Evolutionary conservation across 2,888 invertebrate genomes (phyloP), one percentile per base, ranked within the genome.

Genomic region (Thyatira batis): DNA sequence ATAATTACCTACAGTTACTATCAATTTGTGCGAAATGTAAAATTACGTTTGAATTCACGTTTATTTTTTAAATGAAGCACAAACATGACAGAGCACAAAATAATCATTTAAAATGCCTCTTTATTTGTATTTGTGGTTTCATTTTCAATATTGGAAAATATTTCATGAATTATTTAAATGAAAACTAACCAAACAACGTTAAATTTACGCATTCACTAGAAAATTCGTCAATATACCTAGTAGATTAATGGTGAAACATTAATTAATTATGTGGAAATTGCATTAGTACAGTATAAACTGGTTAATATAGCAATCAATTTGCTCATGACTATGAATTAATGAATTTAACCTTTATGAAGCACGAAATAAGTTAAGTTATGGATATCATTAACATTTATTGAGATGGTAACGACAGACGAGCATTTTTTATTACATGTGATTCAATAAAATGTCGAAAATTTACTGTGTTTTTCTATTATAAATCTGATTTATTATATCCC

Each of bases 341-440:
- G 61, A 71, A 69, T 69, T 73, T 69, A 73, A 65, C 66, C 61
- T 72, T 49, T 65, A 64, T 51, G 45, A 53, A 57, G 65, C 63
- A 72, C 61, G 63, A 69, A 57, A 53, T 65, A 67, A 59, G 58
- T 60, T 64, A 58, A 58, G 55, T 67, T 61, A 58, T 60, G 56
- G 27, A 48, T 28, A 48, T 27, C 28, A 48, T 28, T 46, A 23
- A 63, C 58, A 39, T 39, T 59, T 61, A 61, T 61, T 61, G 52
- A 53, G 64, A 53, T 53, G 61, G 63, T 60, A 61, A 70, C 50
- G 59, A 61, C 50, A 60, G 62, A 61, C 50, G 60, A 65, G 63
- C 73, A 76, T 73, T 80, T 82, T 82, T 80, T 82, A 81, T 78
- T 82, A 82, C 79, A 82, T 81, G 80, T 82, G 81, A 83, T 76